These are phyloP conservation scores for Squalus acanthias DNA, from an alignment of 2,797 vertebrate genomes.

Conservation along the genomic window DNA sequence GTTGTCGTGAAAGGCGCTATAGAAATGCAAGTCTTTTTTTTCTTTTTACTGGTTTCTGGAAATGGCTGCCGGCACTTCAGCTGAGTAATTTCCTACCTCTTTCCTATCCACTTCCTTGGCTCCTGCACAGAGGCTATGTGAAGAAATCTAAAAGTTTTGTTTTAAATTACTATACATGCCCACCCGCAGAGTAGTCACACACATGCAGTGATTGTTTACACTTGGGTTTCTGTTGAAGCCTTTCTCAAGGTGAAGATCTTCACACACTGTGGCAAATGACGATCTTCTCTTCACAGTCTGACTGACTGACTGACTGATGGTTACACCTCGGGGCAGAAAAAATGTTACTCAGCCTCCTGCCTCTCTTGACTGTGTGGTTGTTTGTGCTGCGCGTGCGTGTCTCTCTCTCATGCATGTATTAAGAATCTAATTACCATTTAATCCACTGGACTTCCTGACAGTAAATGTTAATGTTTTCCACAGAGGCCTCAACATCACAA, in stretches of 20 bases:
- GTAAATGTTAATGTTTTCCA: not conserved
- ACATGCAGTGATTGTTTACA: not conserved
- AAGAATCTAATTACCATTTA: not conserved
- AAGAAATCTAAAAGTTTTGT: not conserved
- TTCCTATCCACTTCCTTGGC: not conserved
- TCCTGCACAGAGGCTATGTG: not conserved
- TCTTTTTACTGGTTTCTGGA: not conserved
- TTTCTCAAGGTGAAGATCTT: not conserved
- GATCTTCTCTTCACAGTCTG: not conserved
- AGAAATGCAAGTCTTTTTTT: too few relatives aligned
- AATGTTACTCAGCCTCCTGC: not conserved
- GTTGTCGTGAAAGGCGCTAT: too few relatives aligned
- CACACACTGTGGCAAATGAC: not conserved
- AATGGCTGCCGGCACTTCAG: not conserved
- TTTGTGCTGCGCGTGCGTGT: too few relatives aligned
- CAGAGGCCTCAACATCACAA: constrained; percentile 75
- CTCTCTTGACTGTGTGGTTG: not conserved
- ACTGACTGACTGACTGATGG: not conserved
- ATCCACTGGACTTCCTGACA: not conserved
- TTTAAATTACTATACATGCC: not conserved
- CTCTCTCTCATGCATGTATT: not conserved
- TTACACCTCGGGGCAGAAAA: too few relatives aligned
- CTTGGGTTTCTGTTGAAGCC: not conserved
- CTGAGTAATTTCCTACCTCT: not conserved
- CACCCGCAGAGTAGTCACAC: not conserved